Evolutionary conservation across 2,888 invertebrate species (phyloP), one percentile per base, ranked within the genome.

Genomic region (Perizoma flavofasciatum): DNA sequence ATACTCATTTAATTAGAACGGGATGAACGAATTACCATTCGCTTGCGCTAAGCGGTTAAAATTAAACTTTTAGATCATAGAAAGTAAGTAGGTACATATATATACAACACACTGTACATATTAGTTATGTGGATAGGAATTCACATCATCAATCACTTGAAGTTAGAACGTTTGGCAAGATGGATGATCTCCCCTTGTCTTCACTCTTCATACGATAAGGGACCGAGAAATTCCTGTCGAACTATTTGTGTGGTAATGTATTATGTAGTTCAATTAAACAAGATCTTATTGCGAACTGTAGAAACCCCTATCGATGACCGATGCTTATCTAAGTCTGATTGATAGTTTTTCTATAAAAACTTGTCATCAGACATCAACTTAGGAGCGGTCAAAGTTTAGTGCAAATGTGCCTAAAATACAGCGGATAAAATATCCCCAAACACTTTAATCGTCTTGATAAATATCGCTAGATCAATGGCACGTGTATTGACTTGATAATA

Each of bases 91-190:
- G 37, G 37, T 37, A 37, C 37, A 5, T 37, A 37, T 37, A 6
- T 37, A 37, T 5, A 4, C 4, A 37, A 4, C 37, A 37, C 37
- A 7, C 1, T 1, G 1, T 6, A 37, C 5, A 0, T 37, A 37
- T 37, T 22, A 22, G 22, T 22, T 22, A 40, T 51, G 60, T 54
- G 46, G 49, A 46, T 32, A n/a, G 39, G 39, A 51, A 49, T 56
- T 34, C 10, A 39, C 43, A 54, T 62, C 67, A 78, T 79, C 78
- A 72, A 77, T 77, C 76, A 77, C 59, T 67, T 63, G 63, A 72
- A 74, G 68, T 67, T 69, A 67, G 65, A 70, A 69, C 70, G 68
- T 68, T 63, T 63, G 44, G 70, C 57, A 73, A 72, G 78, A 79
- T 79, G 64, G 76, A 79, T 79, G 77, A 63, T 68, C 65, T 65